phyloP scores from a whole-genome alignment of 2,888 invertebrate genomes.

The Brenthis hecate region DNA sequence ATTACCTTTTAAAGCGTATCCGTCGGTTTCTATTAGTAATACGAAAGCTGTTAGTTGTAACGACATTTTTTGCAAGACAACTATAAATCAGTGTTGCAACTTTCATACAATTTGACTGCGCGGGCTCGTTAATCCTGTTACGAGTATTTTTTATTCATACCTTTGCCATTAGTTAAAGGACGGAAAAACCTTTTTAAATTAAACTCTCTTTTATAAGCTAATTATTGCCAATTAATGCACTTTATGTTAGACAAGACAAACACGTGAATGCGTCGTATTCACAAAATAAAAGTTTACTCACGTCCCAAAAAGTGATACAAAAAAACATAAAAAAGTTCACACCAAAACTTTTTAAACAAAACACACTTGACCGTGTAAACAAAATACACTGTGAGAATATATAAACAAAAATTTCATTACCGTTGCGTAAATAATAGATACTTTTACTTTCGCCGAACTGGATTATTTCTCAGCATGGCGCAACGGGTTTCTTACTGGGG shows the following conservation, averaged over 20 bases:
- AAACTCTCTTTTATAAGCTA: not conserved
- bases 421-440: not conserved
- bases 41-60: slow-evolving; percentile 38
- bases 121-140: slow-evolving; percentile 30
- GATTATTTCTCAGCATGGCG: slow-evolving; percentile 59
- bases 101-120: slow-evolving; percentile 45
- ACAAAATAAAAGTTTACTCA: slow-evolving; percentile 19
- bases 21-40: slow-evolving; percentile 33
- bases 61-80: slow-evolving; percentile 39
- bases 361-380: slow-evolving; percentile 11
- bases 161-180: not conserved
- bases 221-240: not conserved
- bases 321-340: slow-evolving; percentile 1
- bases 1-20: slow-evolving; percentile 34
- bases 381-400: slow-evolving; percentile 1
- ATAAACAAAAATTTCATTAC: not conserved
- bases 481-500: slow-evolving; percentile 71
- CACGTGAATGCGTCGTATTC: not conserved
- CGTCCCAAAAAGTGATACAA: slow-evolving; percentile 10
- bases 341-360: not conserved
- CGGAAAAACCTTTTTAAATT: not conserved
- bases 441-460: slow-evolving; percentile 78
- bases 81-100: slow-evolving; percentile 50
- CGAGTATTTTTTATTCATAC: slow-evolving; percentile 1
- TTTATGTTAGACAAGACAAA: slow-evolving; percentile 5